A percentile compares a stretch with the other conserved stretches of the same genome.
Conservation (phyloP, 2,797 vertebrate species). For the Xenops minutus region DNA sequence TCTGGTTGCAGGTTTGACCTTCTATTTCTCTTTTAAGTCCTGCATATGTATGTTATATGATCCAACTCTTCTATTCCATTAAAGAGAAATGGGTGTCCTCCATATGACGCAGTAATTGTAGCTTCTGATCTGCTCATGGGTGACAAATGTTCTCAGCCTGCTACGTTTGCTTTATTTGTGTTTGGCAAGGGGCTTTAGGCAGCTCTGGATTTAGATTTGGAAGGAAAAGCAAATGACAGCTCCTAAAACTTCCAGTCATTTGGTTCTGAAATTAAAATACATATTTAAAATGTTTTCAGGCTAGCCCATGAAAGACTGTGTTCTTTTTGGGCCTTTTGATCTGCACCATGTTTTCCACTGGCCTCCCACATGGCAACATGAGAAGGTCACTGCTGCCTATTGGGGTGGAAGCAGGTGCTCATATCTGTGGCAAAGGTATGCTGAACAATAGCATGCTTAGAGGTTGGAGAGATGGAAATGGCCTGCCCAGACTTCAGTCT, state of each 20-base stretch:
- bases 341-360: background rate
- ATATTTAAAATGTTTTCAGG: background rate
- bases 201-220: background rate
- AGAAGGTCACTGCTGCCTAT: conserved; percentile 45
- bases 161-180: background rate
- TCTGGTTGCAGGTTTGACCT: background rate
- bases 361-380: background rate
- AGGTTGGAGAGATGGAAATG: background rate
- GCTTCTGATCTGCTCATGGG: background rate
- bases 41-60: background rate
- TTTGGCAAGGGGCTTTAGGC: background rate
- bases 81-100: background rate
- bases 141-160: background rate
- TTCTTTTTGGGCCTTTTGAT: background rate
- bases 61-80: background rate
- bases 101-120: background rate
- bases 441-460: background rate
- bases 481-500: background rate
- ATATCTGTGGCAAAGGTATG: background rate
- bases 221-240: background rate
- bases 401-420: background rate
- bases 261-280: background rate
- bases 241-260: background rate
- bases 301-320: background rate
- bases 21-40: background rate